Conservation (phyloP, 2,113 vertebrate species). For the Ochotona curzoniae region DNA sequence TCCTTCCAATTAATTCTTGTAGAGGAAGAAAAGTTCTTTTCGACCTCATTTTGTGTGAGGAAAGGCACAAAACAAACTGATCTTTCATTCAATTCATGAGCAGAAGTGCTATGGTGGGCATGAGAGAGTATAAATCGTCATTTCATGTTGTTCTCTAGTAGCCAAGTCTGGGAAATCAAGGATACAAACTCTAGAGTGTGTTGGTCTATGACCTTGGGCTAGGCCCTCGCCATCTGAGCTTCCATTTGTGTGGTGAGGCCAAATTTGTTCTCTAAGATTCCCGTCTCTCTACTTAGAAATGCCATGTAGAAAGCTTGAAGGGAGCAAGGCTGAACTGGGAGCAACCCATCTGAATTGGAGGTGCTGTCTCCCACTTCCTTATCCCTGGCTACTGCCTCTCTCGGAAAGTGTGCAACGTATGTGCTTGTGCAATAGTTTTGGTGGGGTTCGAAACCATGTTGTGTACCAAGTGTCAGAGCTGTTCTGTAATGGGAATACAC, state of each 20-base stretch:
- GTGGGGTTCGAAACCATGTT: not conserved
- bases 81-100: not conserved
- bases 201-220: not conserved
- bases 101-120: not conserved
- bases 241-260: not conserved
- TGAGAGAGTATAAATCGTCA: not conserved
- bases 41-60: conserved; percentile 22
- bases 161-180: not conserved
- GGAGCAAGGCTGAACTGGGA: not conserved
- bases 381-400: not conserved
- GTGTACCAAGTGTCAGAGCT: not conserved
- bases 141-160: not conserved
- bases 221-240: not conserved
- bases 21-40: not conserved
- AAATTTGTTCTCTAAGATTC: not conserved
- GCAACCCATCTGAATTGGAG: not conserved
- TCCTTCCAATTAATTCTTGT: not conserved
- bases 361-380: not conserved
- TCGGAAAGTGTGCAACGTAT: not conserved
- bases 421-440: not conserved
- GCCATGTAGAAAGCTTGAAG: not conserved
- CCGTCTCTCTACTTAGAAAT: not conserved
- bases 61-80: not conserved
- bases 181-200: not conserved
- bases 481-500: not conserved